Evolutionary conservation across 2,888 invertebrate species (phyloP), one percentile per base, ranked within the genome.

Genomic region (Celastrina argiolus): DNA sequence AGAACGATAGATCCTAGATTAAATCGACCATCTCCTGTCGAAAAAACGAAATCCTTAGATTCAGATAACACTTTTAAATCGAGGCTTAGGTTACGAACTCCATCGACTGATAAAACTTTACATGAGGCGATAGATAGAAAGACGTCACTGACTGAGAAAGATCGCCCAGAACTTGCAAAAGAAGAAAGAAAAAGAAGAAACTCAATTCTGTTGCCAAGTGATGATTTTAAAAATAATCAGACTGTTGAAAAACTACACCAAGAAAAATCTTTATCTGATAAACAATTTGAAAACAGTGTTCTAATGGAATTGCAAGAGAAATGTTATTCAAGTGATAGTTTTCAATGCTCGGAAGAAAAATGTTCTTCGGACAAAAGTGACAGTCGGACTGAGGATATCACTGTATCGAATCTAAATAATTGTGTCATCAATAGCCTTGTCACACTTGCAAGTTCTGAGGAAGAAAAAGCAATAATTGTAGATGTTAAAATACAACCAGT

Each of bases 51-150:
- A 66, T 75, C 78, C 64, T 74, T 75, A 41, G 83, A 84, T 63
- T 76, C 76, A 64, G 84, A 85, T 64, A 79, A 77, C 61, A 74
- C 73, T 67, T 71, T 73, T 14, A 85, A 82, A 63, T 74, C 75
- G 64, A 72, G 82, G 63, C 67, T 75, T 81, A 95, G 96, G 73
- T 95, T 95, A 71, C 82, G 92, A 74, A 89, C 91, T 56, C 81
- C 90, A 28, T 84, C 83, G 63, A 76, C 77, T 56, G 79, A 84
- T 63, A 79, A 75, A 70, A 64, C 76, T 42, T 77, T 73, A 63
- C 70, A 73, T 8, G 81, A 80, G 64, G 70, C 72, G 45, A 70
- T 63, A 63, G 80, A 81, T 7, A 71, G 73, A 4, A 78, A 78
- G 16, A 72, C 70, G 18, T 78, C 80, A 10, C 80, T 81, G 18